A percentile compares a stretch with the other conserved stretches of the same genome.
Conservation (phyloP, 2,797 vertebrate genomes). For the Galaxias olidus region DNA sequence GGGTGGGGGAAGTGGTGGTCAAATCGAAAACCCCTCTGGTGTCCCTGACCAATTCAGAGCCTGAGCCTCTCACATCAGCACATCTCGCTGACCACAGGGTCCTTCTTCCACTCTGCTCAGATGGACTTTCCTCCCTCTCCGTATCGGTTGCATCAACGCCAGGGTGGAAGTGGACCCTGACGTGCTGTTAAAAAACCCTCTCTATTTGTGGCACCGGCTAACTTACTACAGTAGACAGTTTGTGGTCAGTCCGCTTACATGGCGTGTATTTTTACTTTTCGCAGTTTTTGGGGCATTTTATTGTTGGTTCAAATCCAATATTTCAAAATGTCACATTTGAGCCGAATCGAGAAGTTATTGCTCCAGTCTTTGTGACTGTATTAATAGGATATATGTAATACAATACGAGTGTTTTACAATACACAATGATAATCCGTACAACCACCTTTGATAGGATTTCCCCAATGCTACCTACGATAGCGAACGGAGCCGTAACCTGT, state of each 20-base stretch:
- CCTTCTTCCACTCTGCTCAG: constrained; percentile 24
- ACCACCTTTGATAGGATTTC: too few species aligned
- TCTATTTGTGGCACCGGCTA: constrained; percentile 10
- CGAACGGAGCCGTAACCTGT: too few species aligned
- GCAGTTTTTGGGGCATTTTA: too few species aligned
- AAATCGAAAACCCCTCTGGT: constrained; percentile 27
- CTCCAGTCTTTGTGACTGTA: too few species aligned
- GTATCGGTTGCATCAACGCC: constrained; percentile 13
- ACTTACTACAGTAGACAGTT: constrained; percentile 5
- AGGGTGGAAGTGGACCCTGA: constrained; percentile 20
- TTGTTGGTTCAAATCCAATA: too few species aligned
- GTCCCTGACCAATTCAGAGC: constrained; percentile 5
- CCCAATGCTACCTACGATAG: too few species aligned
- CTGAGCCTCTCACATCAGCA: constrained; percentile 7
- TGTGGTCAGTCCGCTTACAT: constrained; percentile 45
- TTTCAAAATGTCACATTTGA: too few species aligned
- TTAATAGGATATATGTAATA: too few species aligned
- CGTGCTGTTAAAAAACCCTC: neutral
- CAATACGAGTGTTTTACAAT: too few species aligned
- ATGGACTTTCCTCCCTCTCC: constrained; percentile 39
- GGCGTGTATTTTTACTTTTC: too few species aligned
- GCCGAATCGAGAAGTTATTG: too few species aligned
- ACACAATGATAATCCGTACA: too few species aligned
- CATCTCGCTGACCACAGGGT: neutral
- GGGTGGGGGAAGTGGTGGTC: constrained; percentile 40